These are phyloP conservation scores for Ips nitidus DNA, from an alignment of 1,140 invertebrate species.

Conservation along the genomic window DNA sequence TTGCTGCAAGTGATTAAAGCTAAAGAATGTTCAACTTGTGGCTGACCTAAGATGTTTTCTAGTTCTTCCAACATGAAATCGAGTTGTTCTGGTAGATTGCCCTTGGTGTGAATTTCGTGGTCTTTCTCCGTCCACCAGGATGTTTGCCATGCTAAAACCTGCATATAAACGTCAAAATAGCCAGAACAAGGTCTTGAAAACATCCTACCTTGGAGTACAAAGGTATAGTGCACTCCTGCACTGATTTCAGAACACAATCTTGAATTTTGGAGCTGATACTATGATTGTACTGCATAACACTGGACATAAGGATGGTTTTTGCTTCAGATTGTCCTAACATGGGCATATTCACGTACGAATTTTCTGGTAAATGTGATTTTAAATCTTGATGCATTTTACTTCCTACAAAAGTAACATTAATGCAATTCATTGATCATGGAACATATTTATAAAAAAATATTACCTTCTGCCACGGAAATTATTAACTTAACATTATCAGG, in stretches of 20 bases:
- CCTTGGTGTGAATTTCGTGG: conserved; percentile 54
- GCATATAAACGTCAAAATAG: neutral
- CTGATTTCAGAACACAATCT: conserved; percentile 59
- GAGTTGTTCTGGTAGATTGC: conserved; percentile 62
- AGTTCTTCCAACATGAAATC: conserved; percentile 64
- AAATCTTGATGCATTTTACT: conserved; percentile 53
- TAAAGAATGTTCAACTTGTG: conserved; percentile 60
- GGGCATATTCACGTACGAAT: conserved; percentile 54
- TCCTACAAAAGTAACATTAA: conserved; percentile 33
- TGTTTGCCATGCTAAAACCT: conserved; percentile 68
- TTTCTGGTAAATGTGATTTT: conserved; percentile 50
- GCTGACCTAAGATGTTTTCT: conserved; percentile 65
- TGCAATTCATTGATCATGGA: neutral
- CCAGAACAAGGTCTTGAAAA: neutral
- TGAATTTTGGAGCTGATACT: conserved; percentile 63
- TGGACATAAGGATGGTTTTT: conserved; percentile 57
- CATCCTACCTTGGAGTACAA: conserved; percentile 64
- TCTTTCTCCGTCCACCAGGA: conserved; percentile 60
- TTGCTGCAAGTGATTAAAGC: conserved; percentile 68
- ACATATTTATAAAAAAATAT: neutral
- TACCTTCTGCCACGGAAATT: conserved; percentile 65
- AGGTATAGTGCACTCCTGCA: conserved; percentile 65
- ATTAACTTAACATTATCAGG: conserved; percentile 72
- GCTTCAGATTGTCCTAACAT: conserved; percentile 56
- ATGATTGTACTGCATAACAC: conserved; percentile 63